Base-by-base conservation (phyloP, 92 coral and sea anemone genomes). In the Ricordea florida region DNA sequence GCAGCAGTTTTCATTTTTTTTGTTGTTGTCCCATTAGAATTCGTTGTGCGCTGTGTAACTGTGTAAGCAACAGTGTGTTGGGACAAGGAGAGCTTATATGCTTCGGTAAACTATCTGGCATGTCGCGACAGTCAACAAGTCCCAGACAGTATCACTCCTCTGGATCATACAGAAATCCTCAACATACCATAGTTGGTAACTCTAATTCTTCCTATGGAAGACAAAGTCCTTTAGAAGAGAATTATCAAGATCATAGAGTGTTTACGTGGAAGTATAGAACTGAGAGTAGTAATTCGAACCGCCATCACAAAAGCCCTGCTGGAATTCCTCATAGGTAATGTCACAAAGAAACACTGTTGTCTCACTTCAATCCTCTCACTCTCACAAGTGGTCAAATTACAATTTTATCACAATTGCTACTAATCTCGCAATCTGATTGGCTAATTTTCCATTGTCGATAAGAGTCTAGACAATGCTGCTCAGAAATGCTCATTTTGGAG, bases 71-170 rank as follows among this genome's bases (percentile, higher is more conserved):
- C 62, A 92, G 91, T 47, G 60, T 83, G 16, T 70, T 88, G 41
- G 99, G 99, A 10, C 99, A 92, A 78, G 99, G 99, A 0, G 89
- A 92, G 28, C 74, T 96, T 51, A 76, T 96, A 27, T 86, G 92
- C 42, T 92, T 96, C 66, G 99, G 97, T 14, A 62, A 80, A 35
- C 24, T 88, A 42, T 57, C 74, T 20, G 70, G 80, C 59, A 57
- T 73, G 25, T 46, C 57, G 46, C 57, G 37, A 14, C 32, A 73
- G 17, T 10, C 66, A 0, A 5, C 55, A 16, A 70, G 52, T 55
- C 29, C 77, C 15, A 38, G 2, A 23, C 65, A 26, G 30, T 66
- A 70, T 26, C 64, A 70, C 13, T 48, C 18, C 29, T 28, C 42
- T 16, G 36, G 28, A 10, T 38, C 41, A 29, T 16, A 70, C 25